These are phyloP conservation scores for Beris morrisii DNA, from an alignment of 2,888 invertebrate species.

Conservation along the genomic window DNA sequence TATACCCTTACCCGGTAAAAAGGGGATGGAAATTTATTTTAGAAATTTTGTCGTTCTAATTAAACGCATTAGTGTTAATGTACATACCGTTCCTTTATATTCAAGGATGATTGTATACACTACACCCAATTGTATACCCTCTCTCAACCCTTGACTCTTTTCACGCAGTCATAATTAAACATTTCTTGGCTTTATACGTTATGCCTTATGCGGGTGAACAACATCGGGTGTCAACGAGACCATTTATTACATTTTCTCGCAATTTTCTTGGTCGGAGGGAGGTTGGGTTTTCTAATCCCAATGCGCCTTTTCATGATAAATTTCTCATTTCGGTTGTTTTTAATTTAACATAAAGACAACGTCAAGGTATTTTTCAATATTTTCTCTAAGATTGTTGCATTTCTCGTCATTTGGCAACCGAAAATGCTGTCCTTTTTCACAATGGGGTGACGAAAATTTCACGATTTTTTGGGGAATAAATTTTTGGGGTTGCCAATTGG, in stretches of 20 bases:
- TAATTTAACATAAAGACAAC: too few species aligned
- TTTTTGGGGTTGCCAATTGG: constrained; percentile 7
- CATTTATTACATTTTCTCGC: constrained; percentile 29
- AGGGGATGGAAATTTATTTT: constrained; percentile 34
- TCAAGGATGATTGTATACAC: too few species aligned
- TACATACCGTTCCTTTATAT: constrained; percentile 23
- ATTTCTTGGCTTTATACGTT: constrained; percentile 19
- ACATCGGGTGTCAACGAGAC: constrained; percentile 27
- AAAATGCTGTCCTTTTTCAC: background rate
- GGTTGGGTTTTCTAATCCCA: background rate
- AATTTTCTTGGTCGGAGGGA: background rate
- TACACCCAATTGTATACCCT: too few species aligned
- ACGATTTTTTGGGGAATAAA: background rate
- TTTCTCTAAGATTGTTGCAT: background rate
- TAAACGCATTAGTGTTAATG: constrained; percentile 35
- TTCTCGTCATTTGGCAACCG: background rate
- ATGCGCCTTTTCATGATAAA: background rate
- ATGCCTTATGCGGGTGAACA: constrained; percentile 27
- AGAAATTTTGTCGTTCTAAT: constrained; percentile 37
- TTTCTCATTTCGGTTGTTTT: too few species aligned
- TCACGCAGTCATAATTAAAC: constrained; percentile 27
- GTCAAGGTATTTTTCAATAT: background rate
- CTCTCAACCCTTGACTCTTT: background rate
- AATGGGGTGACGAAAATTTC: background rate
- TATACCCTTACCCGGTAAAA: too few species aligned